These are phyloP conservation scores for Tetragnatha versicolor DNA, from an alignment of 1,140 invertebrate genomes.

Conservation along the genomic window DNA sequence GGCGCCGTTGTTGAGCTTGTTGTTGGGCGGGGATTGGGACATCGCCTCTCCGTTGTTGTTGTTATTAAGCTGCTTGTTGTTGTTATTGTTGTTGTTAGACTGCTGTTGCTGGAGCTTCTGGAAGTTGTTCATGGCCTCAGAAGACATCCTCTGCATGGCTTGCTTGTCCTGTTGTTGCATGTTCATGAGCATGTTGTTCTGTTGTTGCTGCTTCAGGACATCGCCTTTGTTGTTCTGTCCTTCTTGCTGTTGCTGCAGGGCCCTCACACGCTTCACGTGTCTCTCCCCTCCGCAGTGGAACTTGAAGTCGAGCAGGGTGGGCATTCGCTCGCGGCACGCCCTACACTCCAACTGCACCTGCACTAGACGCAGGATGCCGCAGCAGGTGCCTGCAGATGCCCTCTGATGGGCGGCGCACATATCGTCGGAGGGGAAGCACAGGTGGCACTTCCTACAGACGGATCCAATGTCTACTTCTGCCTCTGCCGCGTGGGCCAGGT, in stretches of 20 bases:
- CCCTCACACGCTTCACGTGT: conserved; percentile 59
- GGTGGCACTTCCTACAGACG: conserved; percentile 84
- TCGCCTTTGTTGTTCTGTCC: too few species aligned
- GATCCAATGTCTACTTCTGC: conserved; percentile 80
- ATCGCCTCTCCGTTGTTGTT: not conserved
- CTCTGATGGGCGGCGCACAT: conserved; percentile 75
- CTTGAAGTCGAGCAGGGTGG: conserved; percentile 69
- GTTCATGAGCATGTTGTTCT: too few species aligned
- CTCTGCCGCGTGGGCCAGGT: conserved; percentile 66
- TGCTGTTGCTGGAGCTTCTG: not conserved
- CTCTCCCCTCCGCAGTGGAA: conserved; percentile 72
- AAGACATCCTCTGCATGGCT: not conserved
- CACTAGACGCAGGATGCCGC: conserved; percentile 62
- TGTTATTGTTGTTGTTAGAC: not conserved
- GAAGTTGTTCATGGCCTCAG: not conserved
- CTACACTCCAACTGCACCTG: conserved; percentile 74
- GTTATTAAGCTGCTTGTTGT: too few species aligned
- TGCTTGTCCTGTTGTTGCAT: conserved; percentile 37
- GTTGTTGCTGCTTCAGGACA: too few species aligned
- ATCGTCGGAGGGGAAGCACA: conserved; percentile 78
- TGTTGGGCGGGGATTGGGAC: conserved; percentile 5
- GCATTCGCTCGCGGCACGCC: conserved; percentile 70
- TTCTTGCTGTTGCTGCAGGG: too few species aligned
- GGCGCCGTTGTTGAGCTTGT: conserved; percentile 8
- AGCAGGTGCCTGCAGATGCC: conserved; percentile 42